phyloP scores from a whole-genome alignment of 1,140 invertebrate genomes.

The Drosophila virilis region DNA sequence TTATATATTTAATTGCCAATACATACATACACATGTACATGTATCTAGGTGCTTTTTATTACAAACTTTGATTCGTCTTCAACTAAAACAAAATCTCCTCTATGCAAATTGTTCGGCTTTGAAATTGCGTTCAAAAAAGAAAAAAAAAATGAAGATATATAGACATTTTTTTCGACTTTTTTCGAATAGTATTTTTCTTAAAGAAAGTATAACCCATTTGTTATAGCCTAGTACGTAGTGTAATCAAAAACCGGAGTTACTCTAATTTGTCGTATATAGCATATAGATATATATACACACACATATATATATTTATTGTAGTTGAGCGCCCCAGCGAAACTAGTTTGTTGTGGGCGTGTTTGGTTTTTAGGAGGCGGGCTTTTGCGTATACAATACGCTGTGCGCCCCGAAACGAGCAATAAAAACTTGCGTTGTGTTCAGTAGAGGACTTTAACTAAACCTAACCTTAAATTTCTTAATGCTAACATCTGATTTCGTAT shows the following conservation, averaged over 20 bases:
- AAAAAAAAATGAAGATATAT: no score
- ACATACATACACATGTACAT: constrained; percentile 17
- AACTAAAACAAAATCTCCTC: not conserved
- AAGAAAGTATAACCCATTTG: constrained; percentile 73
- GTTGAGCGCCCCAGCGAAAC: constrained; percentile 25
- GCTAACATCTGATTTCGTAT: not conserved
- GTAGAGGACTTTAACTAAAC: constrained; percentile 31
- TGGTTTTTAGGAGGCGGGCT: constrained; percentile 11
- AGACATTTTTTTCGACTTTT: constrained; percentile 30
- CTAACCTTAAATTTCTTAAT: not conserved
- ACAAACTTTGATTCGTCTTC: constrained; percentile 28
- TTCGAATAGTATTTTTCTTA: constrained; percentile 65
- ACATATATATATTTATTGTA: constrained; percentile 38
- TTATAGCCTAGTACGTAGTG: constrained; percentile 54
- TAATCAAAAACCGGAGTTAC: constrained; percentile 60
- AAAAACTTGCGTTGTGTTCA: constrained; percentile 54
- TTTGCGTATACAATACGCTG: constrained; percentile 38
- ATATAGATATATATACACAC: constrained; percentile 20
- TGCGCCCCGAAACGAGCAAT: constrained; percentile 23
- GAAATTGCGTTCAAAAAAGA: not conserved
- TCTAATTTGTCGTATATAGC: constrained; percentile 56
- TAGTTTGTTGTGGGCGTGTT: constrained; percentile 21
- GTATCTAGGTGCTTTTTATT: constrained; percentile 52
- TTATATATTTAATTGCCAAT: constrained; percentile 23
- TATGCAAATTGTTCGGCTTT: no score